Conservation (phyloP, 2,113 vertebrate genomes). For the Apus apus region DNA sequence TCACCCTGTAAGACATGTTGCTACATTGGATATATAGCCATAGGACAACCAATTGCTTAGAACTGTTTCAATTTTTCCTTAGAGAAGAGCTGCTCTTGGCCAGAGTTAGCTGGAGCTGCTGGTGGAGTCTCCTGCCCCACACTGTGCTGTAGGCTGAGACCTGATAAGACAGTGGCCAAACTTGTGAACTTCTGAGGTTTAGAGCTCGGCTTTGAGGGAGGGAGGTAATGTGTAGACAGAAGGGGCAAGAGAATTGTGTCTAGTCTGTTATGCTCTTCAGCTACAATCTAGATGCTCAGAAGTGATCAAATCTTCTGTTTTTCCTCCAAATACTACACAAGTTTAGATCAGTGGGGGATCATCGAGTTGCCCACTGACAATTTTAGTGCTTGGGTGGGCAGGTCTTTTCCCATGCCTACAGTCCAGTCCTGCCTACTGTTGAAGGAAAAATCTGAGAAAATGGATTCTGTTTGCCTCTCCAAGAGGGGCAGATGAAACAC, state of each 20-base stretch:
- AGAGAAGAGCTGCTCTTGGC: background rate
- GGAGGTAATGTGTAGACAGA: background rate
- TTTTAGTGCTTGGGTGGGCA: background rate
- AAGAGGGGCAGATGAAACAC: background rate
- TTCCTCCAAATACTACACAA: fast-evolving
- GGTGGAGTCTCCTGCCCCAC: background rate
- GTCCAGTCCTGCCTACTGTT: background rate
- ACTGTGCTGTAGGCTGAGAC: background rate
- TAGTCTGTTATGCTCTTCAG: fast-evolving
- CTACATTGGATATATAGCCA: background rate
- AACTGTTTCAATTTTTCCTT: background rate
- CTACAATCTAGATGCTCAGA: background rate
- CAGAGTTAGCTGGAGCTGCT: background rate
- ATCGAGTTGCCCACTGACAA: background rate
- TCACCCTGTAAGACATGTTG: background rate
- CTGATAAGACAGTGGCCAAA: background rate
- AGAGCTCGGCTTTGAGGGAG: background rate
- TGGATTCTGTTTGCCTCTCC: background rate
- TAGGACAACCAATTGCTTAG: background rate
- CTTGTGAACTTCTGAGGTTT: background rate
- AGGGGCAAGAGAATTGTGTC: background rate
- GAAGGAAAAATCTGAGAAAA: background rate
- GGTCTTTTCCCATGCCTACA: background rate
- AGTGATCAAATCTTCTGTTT: background rate
- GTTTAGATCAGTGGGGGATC: background rate